These are phyloP conservation scores for Epirrhoe alternata DNA, from an alignment of 2,888 invertebrate species.

Conservation along the genomic window DNA sequence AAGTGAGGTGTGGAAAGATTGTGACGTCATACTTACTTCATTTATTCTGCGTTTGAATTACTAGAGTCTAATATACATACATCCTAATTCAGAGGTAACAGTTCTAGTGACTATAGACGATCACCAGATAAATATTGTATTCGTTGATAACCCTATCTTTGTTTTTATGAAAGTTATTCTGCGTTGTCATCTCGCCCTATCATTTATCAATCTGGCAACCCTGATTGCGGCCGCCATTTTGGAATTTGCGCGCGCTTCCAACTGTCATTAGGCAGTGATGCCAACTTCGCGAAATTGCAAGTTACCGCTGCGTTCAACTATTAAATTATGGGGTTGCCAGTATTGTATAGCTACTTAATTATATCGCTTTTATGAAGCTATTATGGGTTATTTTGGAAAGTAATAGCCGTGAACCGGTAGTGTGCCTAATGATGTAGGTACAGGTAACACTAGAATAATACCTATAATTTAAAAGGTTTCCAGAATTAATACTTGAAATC, in stretches of 20 bases:
- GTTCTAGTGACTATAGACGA: too few relatives aligned
- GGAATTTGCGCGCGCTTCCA: constrained; percentile 70
- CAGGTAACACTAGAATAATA: not conserved
- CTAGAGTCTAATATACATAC: too few relatives aligned
- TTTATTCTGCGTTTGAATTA: too few relatives aligned
- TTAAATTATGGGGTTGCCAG: constrained; percentile 72
- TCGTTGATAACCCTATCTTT: not conserved
- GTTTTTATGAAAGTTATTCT: constrained; percentile 14
- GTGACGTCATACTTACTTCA: too few relatives aligned
- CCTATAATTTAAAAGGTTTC: not conserved
- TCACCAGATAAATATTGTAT: too few relatives aligned
- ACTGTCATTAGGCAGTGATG: constrained; percentile 81
- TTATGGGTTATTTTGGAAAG: constrained; percentile 50
- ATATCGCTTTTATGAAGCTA: constrained; percentile 66
- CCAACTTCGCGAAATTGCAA: constrained; percentile 80
- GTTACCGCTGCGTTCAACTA: constrained; percentile 75
- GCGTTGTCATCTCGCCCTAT: constrained; percentile 15
- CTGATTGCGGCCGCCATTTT: constrained; percentile 69
- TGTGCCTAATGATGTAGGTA: not conserved
- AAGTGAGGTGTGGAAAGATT: too few relatives aligned
- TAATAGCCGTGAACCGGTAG: constrained; percentile 22
- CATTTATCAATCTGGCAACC: constrained; percentile 30
- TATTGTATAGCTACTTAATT: constrained; percentile 65
- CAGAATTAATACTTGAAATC: too few relatives aligned
- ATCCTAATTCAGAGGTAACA: too few relatives aligned